Conservation (phyloP, 2,113 vertebrate species). For the Oncorhynchus nerka region DNA sequence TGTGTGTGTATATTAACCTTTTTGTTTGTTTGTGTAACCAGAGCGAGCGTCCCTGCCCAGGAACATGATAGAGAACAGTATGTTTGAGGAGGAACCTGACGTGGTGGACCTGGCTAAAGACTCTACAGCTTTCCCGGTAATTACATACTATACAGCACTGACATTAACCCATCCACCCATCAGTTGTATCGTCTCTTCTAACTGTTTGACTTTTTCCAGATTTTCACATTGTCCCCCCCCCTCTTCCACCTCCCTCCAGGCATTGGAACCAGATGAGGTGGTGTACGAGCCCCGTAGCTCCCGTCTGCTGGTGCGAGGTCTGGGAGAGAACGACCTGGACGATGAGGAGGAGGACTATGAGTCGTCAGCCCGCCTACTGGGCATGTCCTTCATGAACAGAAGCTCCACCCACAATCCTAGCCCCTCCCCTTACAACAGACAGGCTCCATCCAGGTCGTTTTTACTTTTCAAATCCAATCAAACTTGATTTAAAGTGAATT, state of each 20-base stretch:
- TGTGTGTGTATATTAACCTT: constrained; percentile 6
- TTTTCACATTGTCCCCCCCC: background rate
- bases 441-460: constrained; percentile 59
- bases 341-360: constrained; percentile 96
- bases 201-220: background rate
- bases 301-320: constrained; percentile 88
- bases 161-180: background rate
- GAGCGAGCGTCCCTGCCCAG: constrained; percentile 86
- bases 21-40: constrained; percentile 56
- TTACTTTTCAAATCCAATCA: no score
- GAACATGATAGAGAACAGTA: constrained; percentile 99
- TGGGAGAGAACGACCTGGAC: constrained; percentile 91
- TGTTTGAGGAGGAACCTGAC: constrained; percentile 98
- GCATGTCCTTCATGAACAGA: constrained; percentile 98
- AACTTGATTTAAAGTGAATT: no score
- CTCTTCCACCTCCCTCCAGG: constrained; percentile 15
- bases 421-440: constrained; percentile 74
- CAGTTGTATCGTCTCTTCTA: background rate
- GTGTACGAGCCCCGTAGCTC: constrained; percentile 91
- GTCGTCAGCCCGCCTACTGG: constrained; percentile 92
- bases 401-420: constrained; percentile 79
- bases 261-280: constrained; percentile 88
- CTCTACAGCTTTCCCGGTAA: constrained; percentile 80
- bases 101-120: constrained; percentile 95
- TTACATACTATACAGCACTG: background rate